Evolutionary conservation across 1,140 invertebrate species (phyloP).

Genomic region (Cyclina sinensis): DNA sequence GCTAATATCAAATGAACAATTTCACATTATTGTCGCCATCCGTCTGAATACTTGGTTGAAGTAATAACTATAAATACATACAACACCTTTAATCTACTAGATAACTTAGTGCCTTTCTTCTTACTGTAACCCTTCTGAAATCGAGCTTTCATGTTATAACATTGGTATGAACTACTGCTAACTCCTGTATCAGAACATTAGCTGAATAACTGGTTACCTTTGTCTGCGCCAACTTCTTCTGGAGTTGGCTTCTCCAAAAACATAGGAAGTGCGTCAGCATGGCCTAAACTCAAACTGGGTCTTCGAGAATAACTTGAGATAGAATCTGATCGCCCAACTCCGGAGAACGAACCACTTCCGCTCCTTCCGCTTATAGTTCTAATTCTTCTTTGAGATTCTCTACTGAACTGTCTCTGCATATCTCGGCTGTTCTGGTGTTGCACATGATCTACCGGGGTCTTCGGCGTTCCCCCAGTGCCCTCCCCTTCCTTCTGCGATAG

Average conservation of each 20-base stretch:
- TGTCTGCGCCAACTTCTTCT: slow-evolving; percentile 26
- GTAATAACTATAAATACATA: no score
- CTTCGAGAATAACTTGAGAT: slow-evolving; percentile 19
- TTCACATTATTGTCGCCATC: no score
- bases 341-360: not conserved
- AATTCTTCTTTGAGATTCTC: not conserved
- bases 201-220: slow-evolving; percentile 50
- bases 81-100: no score
- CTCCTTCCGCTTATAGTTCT: not conserved
- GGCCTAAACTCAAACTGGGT: slow-evolving; percentile 52
- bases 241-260: slow-evolving; percentile 45
- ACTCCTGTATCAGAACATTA: no score
- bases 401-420: slow-evolving; percentile 13
- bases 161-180: no score
- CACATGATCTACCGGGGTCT: not conserved
- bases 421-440: slow-evolving; percentile 3
- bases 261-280: slow-evolving; percentile 52
- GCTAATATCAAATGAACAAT: no score
- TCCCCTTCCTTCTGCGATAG: not conserved
- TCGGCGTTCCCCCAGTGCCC: not conserved
- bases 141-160: no score
- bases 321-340: not conserved
- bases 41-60: no score
- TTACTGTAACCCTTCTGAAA: no score
- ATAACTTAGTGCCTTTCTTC: no score